A percentile compares a stretch with the other conserved stretches of the same genome.
These are phyloP conservation scores for Taxidea taxus DNA, from an alignment of 2,113 vertebrate genomes.

Conservation along the genomic window DNA sequence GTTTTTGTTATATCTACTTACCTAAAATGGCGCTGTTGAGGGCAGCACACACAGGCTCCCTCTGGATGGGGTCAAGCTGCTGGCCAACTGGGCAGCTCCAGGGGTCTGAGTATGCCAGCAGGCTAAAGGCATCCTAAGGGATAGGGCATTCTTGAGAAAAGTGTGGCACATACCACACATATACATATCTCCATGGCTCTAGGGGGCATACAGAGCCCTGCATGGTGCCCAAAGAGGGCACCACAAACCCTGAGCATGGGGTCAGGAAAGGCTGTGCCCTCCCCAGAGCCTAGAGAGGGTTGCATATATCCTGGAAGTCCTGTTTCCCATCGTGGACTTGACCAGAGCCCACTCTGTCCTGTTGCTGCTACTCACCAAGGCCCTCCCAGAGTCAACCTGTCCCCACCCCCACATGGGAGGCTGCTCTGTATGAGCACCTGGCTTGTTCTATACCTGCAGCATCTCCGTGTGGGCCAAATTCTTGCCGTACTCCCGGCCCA, in stretches of 20 bases:
- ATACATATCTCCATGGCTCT: not conserved
- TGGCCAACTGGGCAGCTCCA: constrained; percentile 98
- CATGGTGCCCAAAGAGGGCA: not conserved
- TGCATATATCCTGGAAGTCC: not conserved
- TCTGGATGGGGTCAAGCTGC: constrained; percentile 96
- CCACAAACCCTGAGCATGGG: not conserved
- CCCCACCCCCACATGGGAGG: not conserved
- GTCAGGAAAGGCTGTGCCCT: not conserved
- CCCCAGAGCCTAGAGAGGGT: not conserved
- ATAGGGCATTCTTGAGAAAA: constrained; percentile 57
- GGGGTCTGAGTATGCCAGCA: constrained; percentile 97
- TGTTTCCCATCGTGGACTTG: not conserved
- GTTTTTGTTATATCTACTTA: constrained; percentile 78
- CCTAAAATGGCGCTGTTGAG: constrained; percentile 99
- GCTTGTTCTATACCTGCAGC: constrained; percentile 86
- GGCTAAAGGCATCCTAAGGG: constrained; percentile 95
- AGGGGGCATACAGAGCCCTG: not conserved
- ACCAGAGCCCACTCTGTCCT: not conserved
- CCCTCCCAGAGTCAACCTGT: not conserved
- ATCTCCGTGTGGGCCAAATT: constrained; percentile 93
- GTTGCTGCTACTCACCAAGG: not conserved
- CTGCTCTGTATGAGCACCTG: not conserved
- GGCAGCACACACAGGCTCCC: constrained; percentile 96
- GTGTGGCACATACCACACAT: not conserved
- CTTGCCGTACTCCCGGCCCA: constrained; percentile 95